Evolutionary conservation across 2,888 invertebrate species (phyloP).

Genomic region (Bugulina stolonifera): DNA sequence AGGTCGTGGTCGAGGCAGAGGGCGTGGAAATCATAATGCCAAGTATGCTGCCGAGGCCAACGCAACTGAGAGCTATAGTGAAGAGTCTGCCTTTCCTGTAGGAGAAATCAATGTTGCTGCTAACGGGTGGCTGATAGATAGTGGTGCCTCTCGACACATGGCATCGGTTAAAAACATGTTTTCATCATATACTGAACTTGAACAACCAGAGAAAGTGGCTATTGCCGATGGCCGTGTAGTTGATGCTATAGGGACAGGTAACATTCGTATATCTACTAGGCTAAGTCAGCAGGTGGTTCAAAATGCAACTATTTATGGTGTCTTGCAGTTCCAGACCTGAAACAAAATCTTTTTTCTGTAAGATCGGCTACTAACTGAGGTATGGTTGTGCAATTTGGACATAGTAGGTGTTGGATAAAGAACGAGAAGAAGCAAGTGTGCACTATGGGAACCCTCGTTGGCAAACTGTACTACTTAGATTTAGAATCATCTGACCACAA

Average conservation of each 20-base stretch:
- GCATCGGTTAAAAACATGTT: neutral
- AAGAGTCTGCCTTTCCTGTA: neutral
- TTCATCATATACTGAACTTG: neutral
- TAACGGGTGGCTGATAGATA: slow-evolving; percentile 22
- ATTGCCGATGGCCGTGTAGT: neutral
- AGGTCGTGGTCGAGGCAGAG: neutral
- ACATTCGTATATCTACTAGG: neutral
- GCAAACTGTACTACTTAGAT: neutral
- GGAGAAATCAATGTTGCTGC: slow-evolving; percentile 1
- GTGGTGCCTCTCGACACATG: slow-evolving; percentile 26
- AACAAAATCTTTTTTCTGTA: neutral
- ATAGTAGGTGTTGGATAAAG: neutral
- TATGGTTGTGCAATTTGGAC: neutral
- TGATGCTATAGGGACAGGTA: slow-evolving; percentile 1
- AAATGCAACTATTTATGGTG: neutral
- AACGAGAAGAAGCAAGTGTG: neutral
- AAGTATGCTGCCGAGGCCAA: neutral
- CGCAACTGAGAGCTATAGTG: neutral
- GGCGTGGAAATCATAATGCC: neutral
- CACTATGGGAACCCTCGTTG: neutral
- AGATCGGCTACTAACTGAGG: neutral
- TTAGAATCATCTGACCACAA: neutral
- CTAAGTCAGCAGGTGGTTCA: neutral
- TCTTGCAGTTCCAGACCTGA: neutral
- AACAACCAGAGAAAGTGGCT: neutral